Evolutionary conservation across 2,113 vertebrate species (phyloP).

Genomic region (Mormoops blainvillei): DNA sequence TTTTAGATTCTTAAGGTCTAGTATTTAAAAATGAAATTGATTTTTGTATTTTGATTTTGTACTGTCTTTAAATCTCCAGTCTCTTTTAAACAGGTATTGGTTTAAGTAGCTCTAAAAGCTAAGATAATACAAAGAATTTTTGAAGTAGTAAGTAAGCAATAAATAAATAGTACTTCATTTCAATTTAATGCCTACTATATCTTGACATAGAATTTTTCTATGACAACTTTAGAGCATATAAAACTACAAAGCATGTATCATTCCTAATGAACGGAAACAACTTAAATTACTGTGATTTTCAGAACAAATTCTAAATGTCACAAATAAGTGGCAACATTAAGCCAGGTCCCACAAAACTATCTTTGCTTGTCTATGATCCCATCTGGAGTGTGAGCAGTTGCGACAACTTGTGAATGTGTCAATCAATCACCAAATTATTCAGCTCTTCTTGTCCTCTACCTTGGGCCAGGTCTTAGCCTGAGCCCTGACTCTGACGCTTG

Average conservation of each 20-base stretch:
- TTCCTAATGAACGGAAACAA: not conserved
- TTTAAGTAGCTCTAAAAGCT: not conserved
- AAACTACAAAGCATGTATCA: not conserved
- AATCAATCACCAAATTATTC: not conserved
- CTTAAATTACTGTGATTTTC: not conserved
- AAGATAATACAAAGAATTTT: not conserved
- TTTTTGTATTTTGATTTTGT: not conserved
- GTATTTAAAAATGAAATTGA: not conserved
- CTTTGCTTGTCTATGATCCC: not conserved
- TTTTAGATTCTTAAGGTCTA: not conserved
- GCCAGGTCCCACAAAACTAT: not conserved
- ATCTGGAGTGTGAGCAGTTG: not conserved
- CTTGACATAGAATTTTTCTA: not conserved
- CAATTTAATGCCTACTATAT: not conserved
- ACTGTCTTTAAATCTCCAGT: not conserved
- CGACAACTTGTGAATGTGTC: not conserved
- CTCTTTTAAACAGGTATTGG: not conserved
- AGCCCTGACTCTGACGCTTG: not conserved
- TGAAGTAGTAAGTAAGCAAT: not conserved
- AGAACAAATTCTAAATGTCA: not conserved
- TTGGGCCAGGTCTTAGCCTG: too few species aligned
- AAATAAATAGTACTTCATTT: not conserved
- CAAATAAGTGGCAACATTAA: not conserved
- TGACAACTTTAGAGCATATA: not conserved
- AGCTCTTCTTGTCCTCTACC: not conserved